Conservation (phyloP, 1,140 invertebrate genomes). For the Metaphire vulgaris region DNA sequence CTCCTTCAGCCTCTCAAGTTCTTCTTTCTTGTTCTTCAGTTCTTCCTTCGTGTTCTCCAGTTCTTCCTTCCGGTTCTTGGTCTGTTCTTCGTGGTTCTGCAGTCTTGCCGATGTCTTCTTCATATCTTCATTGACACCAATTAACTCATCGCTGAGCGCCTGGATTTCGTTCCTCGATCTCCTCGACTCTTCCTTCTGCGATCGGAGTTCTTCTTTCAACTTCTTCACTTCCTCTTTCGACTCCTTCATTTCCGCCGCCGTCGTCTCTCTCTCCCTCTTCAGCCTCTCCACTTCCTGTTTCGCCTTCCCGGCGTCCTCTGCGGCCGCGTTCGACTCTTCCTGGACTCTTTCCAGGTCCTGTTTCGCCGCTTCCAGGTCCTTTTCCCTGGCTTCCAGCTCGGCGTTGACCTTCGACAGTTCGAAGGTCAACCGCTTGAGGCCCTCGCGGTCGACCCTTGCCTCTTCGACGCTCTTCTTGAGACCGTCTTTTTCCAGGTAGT, state of each 20-base stretch:
- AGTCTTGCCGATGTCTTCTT: background rate
- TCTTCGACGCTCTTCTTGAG: conserved; percentile 1
- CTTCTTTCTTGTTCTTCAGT: conserved; percentile 7
- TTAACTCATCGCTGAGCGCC: background rate
- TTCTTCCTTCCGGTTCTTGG: background rate
- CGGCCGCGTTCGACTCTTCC: background rate
- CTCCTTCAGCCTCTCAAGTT: conserved; percentile 1
- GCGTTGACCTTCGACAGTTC: background rate
- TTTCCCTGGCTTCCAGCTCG: background rate
- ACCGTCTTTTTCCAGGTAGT: conserved; percentile 10
- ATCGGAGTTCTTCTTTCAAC: conserved; percentile 7
- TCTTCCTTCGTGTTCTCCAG: conserved; percentile 12
- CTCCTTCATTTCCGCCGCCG: background rate
- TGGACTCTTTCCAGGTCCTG: background rate
- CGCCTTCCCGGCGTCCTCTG: conserved; percentile 5
- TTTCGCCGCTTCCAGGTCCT: conserved; percentile 10
- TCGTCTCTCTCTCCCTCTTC: background rate
- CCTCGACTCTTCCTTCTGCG: background rate
- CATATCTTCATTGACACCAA: background rate
- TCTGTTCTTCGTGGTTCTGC: background rate
- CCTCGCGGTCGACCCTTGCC: background rate
- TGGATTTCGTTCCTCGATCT: conserved; percentile 7
- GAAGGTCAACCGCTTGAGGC: background rate
- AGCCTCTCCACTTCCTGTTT: background rate
- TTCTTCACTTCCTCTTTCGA: conserved; percentile 14